Percentiles rank a stretch among this genome's conserved stretches.
phyloP scores from a whole-genome alignment of 2,113 vertebrate species.

The Myodes glareolus region DNA sequence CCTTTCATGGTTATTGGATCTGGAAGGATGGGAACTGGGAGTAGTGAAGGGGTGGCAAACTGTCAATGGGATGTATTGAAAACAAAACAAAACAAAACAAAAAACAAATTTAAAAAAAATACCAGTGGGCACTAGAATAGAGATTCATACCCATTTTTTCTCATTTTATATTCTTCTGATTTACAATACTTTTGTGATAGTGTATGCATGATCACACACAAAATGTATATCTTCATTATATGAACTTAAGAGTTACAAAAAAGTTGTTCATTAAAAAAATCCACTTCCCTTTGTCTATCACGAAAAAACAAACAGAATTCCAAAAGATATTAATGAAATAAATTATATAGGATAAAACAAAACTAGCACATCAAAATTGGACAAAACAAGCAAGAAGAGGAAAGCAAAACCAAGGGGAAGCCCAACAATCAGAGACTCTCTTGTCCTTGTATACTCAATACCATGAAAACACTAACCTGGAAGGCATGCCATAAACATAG shows the following conservation, averaged over 20 bases:
- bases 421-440: neutral
- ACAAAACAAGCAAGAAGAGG: neutral
- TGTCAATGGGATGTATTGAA: neutral
- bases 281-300: neutral
- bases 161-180: neutral
- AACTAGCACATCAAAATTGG: neutral
- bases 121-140: neutral
- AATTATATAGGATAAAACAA: neutral
- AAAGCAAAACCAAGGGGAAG: neutral
- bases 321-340: neutral
- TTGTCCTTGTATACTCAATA: neutral
- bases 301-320: neutral
- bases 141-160: neutral
- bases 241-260: neutral
- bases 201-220: neutral
- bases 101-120: neutral
- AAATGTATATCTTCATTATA: neutral
- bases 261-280: neutral
- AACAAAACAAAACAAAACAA: neutral
- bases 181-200: neutral
- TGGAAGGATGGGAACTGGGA: neutral
- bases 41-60: rapidly evolving
- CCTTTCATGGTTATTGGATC: neutral
- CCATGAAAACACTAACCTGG: neutral
- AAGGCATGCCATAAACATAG: neutral